phyloP scores from a whole-genome alignment of 2,113 vertebrate genomes.

The Pao palembangensis region DNA sequence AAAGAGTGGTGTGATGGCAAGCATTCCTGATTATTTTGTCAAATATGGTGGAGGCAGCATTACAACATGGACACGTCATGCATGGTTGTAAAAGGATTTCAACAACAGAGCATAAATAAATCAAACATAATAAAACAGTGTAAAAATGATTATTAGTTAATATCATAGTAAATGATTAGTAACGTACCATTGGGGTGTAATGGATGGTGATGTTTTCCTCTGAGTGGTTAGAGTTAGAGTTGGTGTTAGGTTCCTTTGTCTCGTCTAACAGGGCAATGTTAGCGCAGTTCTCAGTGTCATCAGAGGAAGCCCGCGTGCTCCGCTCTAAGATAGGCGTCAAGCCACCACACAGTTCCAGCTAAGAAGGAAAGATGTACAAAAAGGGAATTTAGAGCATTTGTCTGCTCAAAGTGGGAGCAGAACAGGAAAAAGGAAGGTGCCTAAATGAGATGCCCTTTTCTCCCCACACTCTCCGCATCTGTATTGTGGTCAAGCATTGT shows the following conservation, averaged over 20 bases:
- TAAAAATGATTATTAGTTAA: no score
- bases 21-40: no score
- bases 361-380: slow-evolving; percentile 13
- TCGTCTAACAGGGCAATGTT: slow-evolving; percentile 61
- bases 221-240: slow-evolving; percentile 18
- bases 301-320: slow-evolving; percentile 46
- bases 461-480: slow-evolving; percentile 53
- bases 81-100: no score
- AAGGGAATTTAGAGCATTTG: not conserved
- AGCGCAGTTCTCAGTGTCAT: slow-evolving; percentile 59
- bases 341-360: slow-evolving; percentile 68
- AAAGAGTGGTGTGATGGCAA: no score
- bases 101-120: no score
- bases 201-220: slow-evolving; percentile 45
- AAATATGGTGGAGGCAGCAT: no score
- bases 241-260: slow-evolving; percentile 36
- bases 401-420: slow-evolving; percentile 2
- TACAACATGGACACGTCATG: no score
- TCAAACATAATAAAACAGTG: no score
- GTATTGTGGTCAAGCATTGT: slow-evolving; percentile 68
- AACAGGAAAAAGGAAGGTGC: slow-evolving; percentile 40
- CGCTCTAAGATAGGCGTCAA: slow-evolving; percentile 66
- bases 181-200: slow-evolving; percentile 50
- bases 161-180: not conserved
- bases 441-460: slow-evolving; percentile 61